Evolutionary conservation across 2,797 vertebrate species (phyloP).

Genomic region (Chromobotia macracanthus): DNA sequence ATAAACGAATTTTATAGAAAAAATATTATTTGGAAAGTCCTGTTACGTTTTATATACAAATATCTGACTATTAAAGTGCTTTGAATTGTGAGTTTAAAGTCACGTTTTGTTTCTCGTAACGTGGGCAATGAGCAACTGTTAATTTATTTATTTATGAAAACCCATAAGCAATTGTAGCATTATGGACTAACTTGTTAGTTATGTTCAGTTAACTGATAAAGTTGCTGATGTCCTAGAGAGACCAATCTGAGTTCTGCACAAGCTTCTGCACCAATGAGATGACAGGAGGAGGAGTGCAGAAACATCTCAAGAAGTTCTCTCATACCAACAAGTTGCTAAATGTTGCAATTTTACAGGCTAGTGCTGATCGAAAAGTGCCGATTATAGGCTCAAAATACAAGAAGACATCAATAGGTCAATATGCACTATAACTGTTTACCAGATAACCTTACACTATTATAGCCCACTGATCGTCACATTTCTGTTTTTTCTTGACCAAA

Average conservation of each 20-base stretch:
- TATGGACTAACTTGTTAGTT: slow-evolving; percentile 29
- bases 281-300: slow-evolving; percentile 30
- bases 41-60: neutral
- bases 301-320: slow-evolving; percentile 30
- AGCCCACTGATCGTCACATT: no score
- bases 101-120: neutral
- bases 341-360: neutral
- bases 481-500: no score
- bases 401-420: no score
- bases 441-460: no score
- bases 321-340: slow-evolving; percentile 25
- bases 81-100: neutral
- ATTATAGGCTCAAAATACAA: no score
- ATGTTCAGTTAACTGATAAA: slow-evolving; percentile 32
- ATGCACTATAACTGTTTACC: no score
- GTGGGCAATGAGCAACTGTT: neutral
- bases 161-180: slow-evolving; percentile 7
- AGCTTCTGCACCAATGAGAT: slow-evolving; percentile 24
- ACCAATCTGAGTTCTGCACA: slow-evolving; percentile 17
- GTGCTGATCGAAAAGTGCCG: neutral
- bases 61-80: neutral
- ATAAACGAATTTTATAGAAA: no score
- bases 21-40: no score
- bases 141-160: neutral
- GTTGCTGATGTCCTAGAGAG: slow-evolving; percentile 1